Conservation (phyloP, 2,113 vertebrate genomes). For the Archocentrus centrarchus region DNA sequence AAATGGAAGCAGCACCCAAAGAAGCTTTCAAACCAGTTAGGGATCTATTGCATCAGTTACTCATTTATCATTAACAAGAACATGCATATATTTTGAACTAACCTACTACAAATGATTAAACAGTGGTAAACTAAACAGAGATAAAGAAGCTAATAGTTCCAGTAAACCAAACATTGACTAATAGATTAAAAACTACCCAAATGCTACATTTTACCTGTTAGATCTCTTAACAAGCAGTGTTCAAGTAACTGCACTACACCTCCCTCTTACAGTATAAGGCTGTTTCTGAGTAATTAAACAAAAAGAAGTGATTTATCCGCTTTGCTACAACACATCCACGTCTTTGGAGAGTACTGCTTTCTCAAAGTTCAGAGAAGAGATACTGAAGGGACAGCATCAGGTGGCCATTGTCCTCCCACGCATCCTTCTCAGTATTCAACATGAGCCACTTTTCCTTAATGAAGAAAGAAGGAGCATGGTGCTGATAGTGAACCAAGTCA, state of each 20-base stretch:
- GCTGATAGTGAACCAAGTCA: constrained; percentile 61
- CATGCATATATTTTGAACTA: not conserved
- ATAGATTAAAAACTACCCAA: not conserved
- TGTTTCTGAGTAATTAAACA: constrained; percentile 27
- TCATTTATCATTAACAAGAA: constrained; percentile 7
- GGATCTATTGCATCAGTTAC: not conserved
- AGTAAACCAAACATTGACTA: not conserved
- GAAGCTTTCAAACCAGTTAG: not conserved
- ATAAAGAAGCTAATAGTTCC: not conserved
- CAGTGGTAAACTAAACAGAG: not conserved
- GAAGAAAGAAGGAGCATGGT: constrained; percentile 37
- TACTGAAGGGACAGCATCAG: not conserved
- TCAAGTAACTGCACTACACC: constrained; percentile 18
- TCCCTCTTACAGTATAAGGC: constrained; percentile 12
- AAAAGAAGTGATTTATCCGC: constrained; percentile 29
- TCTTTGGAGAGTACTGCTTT: not conserved
- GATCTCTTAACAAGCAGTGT: constrained; percentile 21
- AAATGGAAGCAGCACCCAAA: too few species aligned
- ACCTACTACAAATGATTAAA: not conserved
- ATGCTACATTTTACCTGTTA: constrained; percentile 2
- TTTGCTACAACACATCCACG: not conserved
- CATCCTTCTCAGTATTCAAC: constrained; percentile 52
- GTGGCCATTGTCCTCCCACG: constrained; percentile 44
- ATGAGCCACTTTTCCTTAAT: constrained; percentile 59
- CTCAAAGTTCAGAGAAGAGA: constrained; percentile 51